Percentiles rank a stretch among this genome's conserved stretches.
These are phyloP conservation scores for Odontothrips loti DNA, from an alignment of 2,888 invertebrate species.

Conservation along the genomic window DNA sequence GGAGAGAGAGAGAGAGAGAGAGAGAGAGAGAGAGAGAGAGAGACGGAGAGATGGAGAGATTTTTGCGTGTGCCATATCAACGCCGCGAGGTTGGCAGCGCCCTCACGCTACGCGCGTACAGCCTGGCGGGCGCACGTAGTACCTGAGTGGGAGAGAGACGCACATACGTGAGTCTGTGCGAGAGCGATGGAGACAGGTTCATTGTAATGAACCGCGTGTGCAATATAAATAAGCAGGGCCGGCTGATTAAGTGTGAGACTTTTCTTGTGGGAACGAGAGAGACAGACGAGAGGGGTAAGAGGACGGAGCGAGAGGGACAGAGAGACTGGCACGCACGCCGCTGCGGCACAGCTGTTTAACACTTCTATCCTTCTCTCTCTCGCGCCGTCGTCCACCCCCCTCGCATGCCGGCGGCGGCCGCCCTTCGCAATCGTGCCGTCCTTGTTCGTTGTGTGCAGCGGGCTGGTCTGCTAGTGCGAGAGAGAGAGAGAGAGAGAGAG, in stretches of 20 bases:
- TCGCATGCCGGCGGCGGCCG: too few relatives aligned
- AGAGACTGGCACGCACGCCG: not conserved
- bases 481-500: slow-evolving; percentile 30
- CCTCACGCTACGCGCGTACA: too few relatives aligned
- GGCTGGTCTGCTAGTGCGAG: not conserved
- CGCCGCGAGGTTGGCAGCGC: too few relatives aligned
- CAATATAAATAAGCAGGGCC: slow-evolving; percentile 25
- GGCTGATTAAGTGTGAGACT: slow-evolving; percentile 22
- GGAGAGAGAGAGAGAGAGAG: slow-evolving; percentile 18
- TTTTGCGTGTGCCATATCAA: too few relatives aligned
- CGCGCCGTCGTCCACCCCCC: too few relatives aligned
- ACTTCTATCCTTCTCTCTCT: not conserved
- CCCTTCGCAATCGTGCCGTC: slow-evolving; percentile 32
- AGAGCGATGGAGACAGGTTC: slow-evolving; percentile 31
- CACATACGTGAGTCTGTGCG: not conserved
- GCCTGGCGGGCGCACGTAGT: too few relatives aligned
- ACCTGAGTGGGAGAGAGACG: too few relatives aligned
- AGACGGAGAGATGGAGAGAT: not conserved
- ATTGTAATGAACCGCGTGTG: slow-evolving; percentile 11
- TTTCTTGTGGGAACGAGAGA: not conserved
- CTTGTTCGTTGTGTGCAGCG: slow-evolving; percentile 30
- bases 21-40: slow-evolving; percentile 29
- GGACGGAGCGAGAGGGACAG: not conserved
- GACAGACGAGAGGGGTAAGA: not conserved
- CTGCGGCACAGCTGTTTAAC: not conserved